Percentiles rank a stretch among this genome's conserved stretches.
Conservation (phyloP, 1,140 invertebrate genomes). For the Venustaconcha ellipsiformis region DNA sequence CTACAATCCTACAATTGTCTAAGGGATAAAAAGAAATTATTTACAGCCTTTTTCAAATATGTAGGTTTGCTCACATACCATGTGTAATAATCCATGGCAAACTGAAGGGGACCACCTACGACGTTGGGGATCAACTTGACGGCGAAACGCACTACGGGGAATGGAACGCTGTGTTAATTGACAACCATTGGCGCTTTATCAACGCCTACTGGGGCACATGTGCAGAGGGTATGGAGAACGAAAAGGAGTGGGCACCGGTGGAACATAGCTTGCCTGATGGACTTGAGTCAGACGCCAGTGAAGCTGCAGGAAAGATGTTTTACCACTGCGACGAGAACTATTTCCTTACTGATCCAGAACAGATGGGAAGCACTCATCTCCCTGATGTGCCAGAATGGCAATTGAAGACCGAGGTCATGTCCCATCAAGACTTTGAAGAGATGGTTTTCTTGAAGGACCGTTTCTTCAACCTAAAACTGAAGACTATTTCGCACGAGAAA, state of each 20-base stretch:
- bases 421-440: constrained; percentile 46
- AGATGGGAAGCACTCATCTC: constrained; percentile 71
- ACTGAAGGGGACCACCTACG: constrained; percentile 57
- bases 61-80: constrained; percentile 51
- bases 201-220: constrained; percentile 62
- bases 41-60: constrained; percentile 5
- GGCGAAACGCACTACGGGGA: constrained; percentile 53
- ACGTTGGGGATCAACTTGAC: constrained; percentile 52
- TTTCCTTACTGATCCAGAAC: constrained; percentile 72
- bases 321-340: constrained; percentile 67
- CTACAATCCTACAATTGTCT: too few species aligned
- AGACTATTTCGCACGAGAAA: constrained; percentile 38
- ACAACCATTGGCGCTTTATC: constrained; percentile 54
- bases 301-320: constrained; percentile 33
- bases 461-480: constrained; percentile 52
- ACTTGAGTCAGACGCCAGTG: constrained; percentile 7
- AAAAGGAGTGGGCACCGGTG: constrained; percentile 23
- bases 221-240: constrained; percentile 39
- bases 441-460: constrained; percentile 57
- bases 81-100: constrained; percentile 58
- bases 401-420: constrained; percentile 37
- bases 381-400: constrained; percentile 65
- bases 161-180: constrained; percentile 58
- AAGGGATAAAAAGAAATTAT: background rate
- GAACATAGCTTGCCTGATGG: constrained; percentile 32